Percentiles rank a stretch among this genome's conserved stretches.
These are phyloP conservation scores for Eristalinus aeneus DNA, from an alignment of 2,888 invertebrate species.

Conservation along the genomic window DNA sequence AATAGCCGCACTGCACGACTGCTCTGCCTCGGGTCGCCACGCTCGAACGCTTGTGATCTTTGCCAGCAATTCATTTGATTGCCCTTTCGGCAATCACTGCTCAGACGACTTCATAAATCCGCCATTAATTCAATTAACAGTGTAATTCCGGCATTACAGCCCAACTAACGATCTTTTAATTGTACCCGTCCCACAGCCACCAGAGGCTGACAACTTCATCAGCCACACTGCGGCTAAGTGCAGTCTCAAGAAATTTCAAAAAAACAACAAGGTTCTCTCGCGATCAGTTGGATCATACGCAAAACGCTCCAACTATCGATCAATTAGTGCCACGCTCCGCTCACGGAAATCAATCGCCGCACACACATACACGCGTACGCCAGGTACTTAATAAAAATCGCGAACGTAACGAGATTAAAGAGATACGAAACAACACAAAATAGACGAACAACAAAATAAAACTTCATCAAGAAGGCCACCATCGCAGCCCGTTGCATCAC, in stretches of 20 bases:
- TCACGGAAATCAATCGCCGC: not conserved
- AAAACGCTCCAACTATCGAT: not conserved
- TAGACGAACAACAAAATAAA: not conserved
- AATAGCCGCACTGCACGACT: not conserved
- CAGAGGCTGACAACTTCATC: not conserved
- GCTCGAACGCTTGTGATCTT: not conserved
- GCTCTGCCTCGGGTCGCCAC: not conserved
- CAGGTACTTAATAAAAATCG: slow-evolving; percentile 40
- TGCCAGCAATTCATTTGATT: not conserved
- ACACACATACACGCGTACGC: not conserved
- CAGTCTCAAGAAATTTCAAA: not conserved
- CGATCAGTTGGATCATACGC: not conserved
- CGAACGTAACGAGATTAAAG: slow-evolving; percentile 19
- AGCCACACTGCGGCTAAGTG: not conserved
- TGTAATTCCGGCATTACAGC: not conserved
- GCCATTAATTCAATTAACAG: not conserved
- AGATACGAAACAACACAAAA: not conserved
- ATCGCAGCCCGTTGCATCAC: slow-evolving; percentile 63
- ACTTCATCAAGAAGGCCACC: slow-evolving; percentile 45
- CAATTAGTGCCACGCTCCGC: slow-evolving; percentile 3
- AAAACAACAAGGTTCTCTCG: not conserved
- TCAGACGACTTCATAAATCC: not conserved
- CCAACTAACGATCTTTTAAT: slow-evolving; percentile 4
- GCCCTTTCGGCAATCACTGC: not conserved
- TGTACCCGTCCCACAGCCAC: not conserved